Evolutionary conservation across 2,888 invertebrate genomes (phyloP).

Genomic region (Lymantria dispar): DNA sequence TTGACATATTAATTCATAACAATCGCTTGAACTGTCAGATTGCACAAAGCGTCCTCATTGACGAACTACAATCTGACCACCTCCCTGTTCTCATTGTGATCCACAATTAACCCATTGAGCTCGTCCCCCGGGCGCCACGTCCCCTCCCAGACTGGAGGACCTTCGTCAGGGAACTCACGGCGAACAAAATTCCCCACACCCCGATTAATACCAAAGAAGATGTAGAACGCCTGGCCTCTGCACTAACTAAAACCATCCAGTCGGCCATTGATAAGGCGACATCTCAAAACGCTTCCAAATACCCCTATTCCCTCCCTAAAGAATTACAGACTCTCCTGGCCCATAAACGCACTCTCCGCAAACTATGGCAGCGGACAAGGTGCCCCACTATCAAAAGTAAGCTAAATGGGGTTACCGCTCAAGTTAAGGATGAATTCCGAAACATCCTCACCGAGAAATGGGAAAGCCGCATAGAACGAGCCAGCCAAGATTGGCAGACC

Average conservation of each 20-base stretch:
- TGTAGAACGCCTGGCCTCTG: neutral
- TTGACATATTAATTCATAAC: too few species aligned
- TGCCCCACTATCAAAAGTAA: too few species aligned
- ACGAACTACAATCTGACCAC: too few species aligned
- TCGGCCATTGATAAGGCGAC: neutral
- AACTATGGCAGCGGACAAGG: too few species aligned
- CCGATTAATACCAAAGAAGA: neutral
- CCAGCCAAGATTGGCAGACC: neutral
- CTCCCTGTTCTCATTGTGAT: too few species aligned
- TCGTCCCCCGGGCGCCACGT: too few species aligned
- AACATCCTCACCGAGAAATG: neutral
- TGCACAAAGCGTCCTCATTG: too few species aligned
- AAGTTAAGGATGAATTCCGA: neutral
- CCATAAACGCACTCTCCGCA: neutral
- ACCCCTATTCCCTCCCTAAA: neutral
- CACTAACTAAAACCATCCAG: neutral
- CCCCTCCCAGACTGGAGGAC: too few species aligned
- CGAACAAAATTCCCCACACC: neutral
- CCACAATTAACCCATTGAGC: too few species aligned
- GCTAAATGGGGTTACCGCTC: too few species aligned
- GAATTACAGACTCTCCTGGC: neutral
- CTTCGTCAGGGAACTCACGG: neutral
- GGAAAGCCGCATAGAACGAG: neutral
- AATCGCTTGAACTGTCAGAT: too few species aligned
- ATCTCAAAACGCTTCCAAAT: neutral